Conservation (phyloP, 2,888 invertebrate genomes). For the Carcina quercana region DNA sequence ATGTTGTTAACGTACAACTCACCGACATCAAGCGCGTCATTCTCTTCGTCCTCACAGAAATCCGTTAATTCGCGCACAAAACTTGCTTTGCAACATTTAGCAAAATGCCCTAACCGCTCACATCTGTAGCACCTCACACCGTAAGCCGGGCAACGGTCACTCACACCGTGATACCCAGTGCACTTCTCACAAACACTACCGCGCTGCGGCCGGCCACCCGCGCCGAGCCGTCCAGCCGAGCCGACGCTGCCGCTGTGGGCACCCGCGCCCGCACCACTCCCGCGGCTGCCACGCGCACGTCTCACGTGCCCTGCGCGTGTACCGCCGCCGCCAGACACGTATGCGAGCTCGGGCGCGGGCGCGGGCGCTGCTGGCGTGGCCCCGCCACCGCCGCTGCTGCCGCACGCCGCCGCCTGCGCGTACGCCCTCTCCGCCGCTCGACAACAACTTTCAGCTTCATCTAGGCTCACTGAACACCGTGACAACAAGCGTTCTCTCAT, state of each 20-base stretch:
- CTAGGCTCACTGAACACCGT: conserved; percentile 1
- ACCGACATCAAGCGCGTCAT: no score
- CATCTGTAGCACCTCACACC: conserved; percentile 1
- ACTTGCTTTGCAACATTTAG: conserved; percentile 2
- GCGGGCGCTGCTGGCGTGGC: no score
- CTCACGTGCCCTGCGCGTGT: no score
- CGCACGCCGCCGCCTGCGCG: conserved; percentile 2
- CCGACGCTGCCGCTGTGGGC: not conserved
- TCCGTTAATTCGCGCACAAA: not conserved
- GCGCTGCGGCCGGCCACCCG: no score
- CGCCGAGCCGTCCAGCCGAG: not conserved
- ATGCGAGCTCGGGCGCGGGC: no score
- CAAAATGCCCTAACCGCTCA: conserved; percentile 5
- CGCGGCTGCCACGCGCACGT: no score
- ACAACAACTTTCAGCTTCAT: conserved; percentile 9
- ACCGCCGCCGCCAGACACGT: not conserved
- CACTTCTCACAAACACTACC: conserved; percentile 1
- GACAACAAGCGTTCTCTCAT: conserved; percentile 6
- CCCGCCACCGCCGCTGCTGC: no score
- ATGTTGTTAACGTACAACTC: conserved; percentile 6
- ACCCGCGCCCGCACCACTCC: no score
- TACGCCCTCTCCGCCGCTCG: conserved; percentile 8
- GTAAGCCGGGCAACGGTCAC: not conserved
- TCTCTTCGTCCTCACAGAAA: not conserved
- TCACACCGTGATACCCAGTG: not conserved